Base-by-base conservation (phyloP, 2,797 vertebrate species). In the Centroberyx gerrardi region DNA sequence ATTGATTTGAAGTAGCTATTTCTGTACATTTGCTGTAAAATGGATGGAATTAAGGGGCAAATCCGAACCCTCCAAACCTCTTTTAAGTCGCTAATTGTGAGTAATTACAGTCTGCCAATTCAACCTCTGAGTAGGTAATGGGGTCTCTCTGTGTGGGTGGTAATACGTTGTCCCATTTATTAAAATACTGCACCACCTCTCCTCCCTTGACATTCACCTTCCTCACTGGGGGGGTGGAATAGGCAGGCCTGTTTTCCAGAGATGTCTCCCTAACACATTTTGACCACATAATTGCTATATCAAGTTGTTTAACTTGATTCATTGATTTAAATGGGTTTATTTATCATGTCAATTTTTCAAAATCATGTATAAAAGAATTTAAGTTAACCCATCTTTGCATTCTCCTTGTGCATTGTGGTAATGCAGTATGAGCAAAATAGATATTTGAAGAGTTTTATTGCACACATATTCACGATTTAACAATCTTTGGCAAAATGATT, bases 11-110 rank as follows among this genome's bases (percentile, higher is more conserved):
- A 72, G 68, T 60, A 55, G 59, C 80, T 76, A 90, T 86, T 86
- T 86, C 14, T 60, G 8, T 58, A 49, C 29, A 6, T 93, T 91
- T 88, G 87, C 88, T 80, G 59, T 76, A 71, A 44, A 79, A 65
- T 69, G 68, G 48, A 76, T 81, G 49, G 64, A 85, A 83, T 80
- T 65, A 78, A 74, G 62, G 76, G 58, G 60, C 27, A 55, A 64
- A 70, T 62, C 28, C 36, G 55, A 77, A 62, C 59, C 75, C 81
- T 60, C 63, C 44, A 66, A 95, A 70, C 66, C 85, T 80, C 69
- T 76, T 62, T 68, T 68, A 81, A 85, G 75, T 71, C 73, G 66
- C 70, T 91, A 89, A 92, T 90, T 90, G 78, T 66, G 40, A 81
- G 83, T 90, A 88, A 92, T 93, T 83, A 59, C 62, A 66, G 84